Base-by-base conservation (phyloP, 2,113 vertebrate genomes). In the Pandion haliaetus region DNA sequence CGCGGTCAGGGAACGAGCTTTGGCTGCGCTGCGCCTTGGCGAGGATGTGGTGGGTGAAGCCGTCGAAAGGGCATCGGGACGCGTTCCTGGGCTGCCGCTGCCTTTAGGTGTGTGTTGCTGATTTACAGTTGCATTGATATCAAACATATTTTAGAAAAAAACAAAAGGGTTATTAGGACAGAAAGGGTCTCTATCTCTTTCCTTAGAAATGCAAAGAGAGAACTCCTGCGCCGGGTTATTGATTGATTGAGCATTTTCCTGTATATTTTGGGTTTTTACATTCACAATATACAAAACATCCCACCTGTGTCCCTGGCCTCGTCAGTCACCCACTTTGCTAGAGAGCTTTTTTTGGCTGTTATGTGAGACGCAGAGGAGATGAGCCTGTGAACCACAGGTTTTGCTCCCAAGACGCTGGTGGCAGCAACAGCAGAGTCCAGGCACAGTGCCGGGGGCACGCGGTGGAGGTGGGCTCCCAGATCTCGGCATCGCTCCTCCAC, bases 371-470 rank as follows among this genome's bases (percentile, higher is more conserved):
- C 12, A 3, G 65, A 34, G 80, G 49, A 52, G 69, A 12, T 0
- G 5, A 17, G 6, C 2, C 67, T 29, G 55, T n/a, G 24, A 52
- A 18, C n/a, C 32, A 1, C 20, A 6, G 7, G 15, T 7, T 78
- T 23, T 49, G 26, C 40, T 38, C 23, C 63, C 5, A 2, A 9
- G 38, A 1, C 2, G 9, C 50, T 17, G 58, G 16, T 5, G 71
- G 65, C 65, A 38, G 66, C 3, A 21, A 1, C 7, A 5, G 12
- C 66, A 32, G 47, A 12, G 24, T 4, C 26, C 17, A 3, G 52
- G 82, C 7, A 2, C 0, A 0, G 31, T 5, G 29, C 17, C 5
- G 45, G 44, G 55, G 44, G 24, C 54, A 13, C 31, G 34, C 3
- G 8, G 8, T 12, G 28, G 8, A 6, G 44, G 5, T 11, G 65